phyloP scores from a whole-genome alignment of 2,797 vertebrate species.

The Karalla daura region DNA sequence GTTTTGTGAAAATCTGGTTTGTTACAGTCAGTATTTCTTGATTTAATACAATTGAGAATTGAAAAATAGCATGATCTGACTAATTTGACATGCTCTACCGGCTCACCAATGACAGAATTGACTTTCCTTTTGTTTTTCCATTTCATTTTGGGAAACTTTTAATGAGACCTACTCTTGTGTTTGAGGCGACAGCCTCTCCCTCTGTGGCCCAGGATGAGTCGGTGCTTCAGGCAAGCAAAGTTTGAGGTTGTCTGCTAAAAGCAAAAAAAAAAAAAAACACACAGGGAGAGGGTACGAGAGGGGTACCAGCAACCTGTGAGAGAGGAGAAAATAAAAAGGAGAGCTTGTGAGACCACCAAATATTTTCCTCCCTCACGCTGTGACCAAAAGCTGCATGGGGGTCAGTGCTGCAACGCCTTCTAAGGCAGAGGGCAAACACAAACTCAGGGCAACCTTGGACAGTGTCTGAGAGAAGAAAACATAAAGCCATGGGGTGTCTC shows the following conservation, averaged over 20 bases:
- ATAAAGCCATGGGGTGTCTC: slow-evolving; percentile 41
- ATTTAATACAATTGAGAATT: too few species aligned
- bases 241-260: slow-evolving; percentile 28
- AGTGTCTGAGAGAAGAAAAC: slow-evolving; percentile 50
- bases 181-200: not conserved
- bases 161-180: not conserved
- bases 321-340: slow-evolving; percentile 15
- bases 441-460: slow-evolving; percentile 45
- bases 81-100: too few species aligned
- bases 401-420: slow-evolving; percentile 36
- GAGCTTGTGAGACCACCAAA: slow-evolving; percentile 21
- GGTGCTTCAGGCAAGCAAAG: slow-evolving; percentile 12
- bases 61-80: too few species aligned
- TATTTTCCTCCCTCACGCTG: slow-evolving; percentile 48
- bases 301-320: not conserved
- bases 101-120: too few species aligned
- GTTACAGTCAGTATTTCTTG: too few species aligned
- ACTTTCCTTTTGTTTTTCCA: too few species aligned
- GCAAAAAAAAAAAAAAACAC: not conserved
- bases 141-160: not conserved
- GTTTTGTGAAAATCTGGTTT: too few species aligned
- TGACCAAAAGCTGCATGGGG: slow-evolving; percentile 49
- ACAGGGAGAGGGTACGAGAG: not conserved
- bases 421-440: slow-evolving; percentile 44
- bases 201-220: slow-evolving; percentile 4